Conservation (phyloP, 2,113 vertebrate species). For the Sturnira hondurensis region DNA sequence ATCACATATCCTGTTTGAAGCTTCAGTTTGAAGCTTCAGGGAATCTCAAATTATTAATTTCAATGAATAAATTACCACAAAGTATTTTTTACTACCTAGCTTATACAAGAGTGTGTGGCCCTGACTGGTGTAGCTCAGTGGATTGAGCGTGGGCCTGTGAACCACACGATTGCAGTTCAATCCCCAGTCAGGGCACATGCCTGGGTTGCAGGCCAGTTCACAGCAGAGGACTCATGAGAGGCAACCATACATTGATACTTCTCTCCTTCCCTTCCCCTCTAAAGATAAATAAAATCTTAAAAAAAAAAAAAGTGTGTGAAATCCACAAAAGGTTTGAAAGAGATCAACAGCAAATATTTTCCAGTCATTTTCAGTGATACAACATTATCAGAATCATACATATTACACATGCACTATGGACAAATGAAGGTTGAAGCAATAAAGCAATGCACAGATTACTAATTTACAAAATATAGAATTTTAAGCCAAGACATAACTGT, state of each 20-base stretch:
- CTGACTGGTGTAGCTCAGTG: no score
- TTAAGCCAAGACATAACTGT: neutral
- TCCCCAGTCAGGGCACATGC: no score
- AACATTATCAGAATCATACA: neutral
- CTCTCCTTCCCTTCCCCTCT: no score
- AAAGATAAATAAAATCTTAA: no score
- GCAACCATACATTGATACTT: no score
- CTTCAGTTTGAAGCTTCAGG: slow-evolving; percentile 19
- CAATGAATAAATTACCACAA: slow-evolving; percentile 13
- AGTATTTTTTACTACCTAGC: neutral
- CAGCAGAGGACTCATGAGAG: no score
- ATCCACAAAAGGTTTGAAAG: neutral
- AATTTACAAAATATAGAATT: neutral
- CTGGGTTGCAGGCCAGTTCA: no score
- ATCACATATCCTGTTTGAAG: neutral
- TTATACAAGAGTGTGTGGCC: neutral
- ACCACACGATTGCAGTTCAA: no score
- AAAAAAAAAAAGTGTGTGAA: neutral
- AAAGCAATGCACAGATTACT: neutral
- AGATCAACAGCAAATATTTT: slow-evolving; percentile 10
- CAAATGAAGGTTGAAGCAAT: neutral
- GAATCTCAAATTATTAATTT: slow-evolving; percentile 17
- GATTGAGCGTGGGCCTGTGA: no score
- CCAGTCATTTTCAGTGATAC: neutral
- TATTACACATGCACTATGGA: neutral